Percentiles rank a stretch among this genome's conserved stretches.
Evolutionary conservation across 2,888 invertebrate genomes (phyloP).

Genomic region (Erebia ligea): DNA sequence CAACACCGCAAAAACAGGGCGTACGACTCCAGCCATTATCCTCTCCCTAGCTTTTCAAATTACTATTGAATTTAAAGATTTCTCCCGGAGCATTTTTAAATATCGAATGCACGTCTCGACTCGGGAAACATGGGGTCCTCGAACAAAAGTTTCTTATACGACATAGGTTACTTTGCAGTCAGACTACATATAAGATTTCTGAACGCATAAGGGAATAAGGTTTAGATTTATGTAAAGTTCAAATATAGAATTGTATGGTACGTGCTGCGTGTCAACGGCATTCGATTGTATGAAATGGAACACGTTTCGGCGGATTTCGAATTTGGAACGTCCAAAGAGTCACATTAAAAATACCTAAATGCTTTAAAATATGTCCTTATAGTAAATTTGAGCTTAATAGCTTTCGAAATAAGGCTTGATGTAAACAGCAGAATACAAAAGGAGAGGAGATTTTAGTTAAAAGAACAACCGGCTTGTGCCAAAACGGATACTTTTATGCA

Average conservation of each 20-base stretch:
- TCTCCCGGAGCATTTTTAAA: conserved; percentile 76
- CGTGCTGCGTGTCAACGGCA: conserved; percentile 59
- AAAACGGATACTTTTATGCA: conserved; percentile 44
- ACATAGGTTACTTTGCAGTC: conserved; percentile 49
- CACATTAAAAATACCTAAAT: conserved; percentile 39
- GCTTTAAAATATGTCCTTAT: conserved; percentile 33
- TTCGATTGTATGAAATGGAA: conserved; percentile 63
- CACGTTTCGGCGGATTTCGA: conserved; percentile 67
- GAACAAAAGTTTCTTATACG: conserved; percentile 56
- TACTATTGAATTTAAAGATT: conserved; percentile 80
- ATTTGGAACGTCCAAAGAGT: conserved; percentile 50
- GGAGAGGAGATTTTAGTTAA: conserved; percentile 40
- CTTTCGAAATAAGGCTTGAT: conserved; percentile 43
- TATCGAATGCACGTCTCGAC: conserved; percentile 70
- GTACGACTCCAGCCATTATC: conserved; percentile 66
- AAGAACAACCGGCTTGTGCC: conserved; percentile 51
- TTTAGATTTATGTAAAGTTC: conserved; percentile 57
- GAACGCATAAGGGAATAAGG: conserved; percentile 63
- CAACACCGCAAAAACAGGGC: conserved; percentile 80
- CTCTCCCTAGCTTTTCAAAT: conserved; percentile 76
- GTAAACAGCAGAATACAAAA: conserved; percentile 34
- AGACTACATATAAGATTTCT: conserved; percentile 51
- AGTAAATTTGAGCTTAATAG: conserved; percentile 47
- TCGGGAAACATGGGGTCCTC: conserved; percentile 55
- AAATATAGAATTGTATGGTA: conserved; percentile 53